phyloP scores from a whole-genome alignment of 1,140 invertebrate genomes.

The Pseudomyrmex sp. region DNA sequence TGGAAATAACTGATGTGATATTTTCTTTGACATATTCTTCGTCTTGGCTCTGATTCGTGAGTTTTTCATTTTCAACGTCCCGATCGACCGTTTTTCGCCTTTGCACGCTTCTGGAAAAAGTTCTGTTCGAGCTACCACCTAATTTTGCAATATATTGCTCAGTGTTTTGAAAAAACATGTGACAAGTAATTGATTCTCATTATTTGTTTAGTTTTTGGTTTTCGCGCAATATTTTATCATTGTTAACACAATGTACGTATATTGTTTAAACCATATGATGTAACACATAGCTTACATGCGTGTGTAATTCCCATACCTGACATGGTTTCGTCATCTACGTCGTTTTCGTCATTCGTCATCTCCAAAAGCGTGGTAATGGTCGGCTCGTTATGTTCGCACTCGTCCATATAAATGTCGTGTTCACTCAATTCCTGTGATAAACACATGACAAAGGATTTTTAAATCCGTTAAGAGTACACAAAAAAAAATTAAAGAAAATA shows the following conservation, averaged over 20 bases:
- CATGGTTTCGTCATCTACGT: slow-evolving; percentile 94
- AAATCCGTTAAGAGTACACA: background rate
- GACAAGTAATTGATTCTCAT: background rate
- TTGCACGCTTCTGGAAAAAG: slow-evolving; percentile 53
- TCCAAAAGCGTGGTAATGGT: slow-evolving; percentile 81
- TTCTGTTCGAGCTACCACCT: slow-evolving; percentile 73
- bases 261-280: background rate
- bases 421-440: slow-evolving; percentile 89
- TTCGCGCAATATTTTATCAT: background rate
- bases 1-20: slow-evolving; percentile 46
- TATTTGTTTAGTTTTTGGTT: background rate
- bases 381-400: slow-evolving; percentile 83
- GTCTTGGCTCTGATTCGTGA: slow-evolving; percentile 68
- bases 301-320: slow-evolving; percentile 86
- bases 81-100: slow-evolving; percentile 60
- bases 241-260: background rate
- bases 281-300: background rate
- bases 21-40: slow-evolving; percentile 70
- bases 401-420: slow-evolving; percentile 87
- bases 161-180: background rate
- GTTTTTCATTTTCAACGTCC: slow-evolving; percentile 69
- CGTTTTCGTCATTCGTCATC: slow-evolving; percentile 91
- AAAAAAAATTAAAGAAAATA: slow-evolving; percentile 19
- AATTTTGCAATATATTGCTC: slow-evolving; percentile 50
- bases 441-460: slow-evolving; percentile 38